Base-by-base conservation (phyloP, 2,113 vertebrate species). In the Sterna hirundo region DNA sequence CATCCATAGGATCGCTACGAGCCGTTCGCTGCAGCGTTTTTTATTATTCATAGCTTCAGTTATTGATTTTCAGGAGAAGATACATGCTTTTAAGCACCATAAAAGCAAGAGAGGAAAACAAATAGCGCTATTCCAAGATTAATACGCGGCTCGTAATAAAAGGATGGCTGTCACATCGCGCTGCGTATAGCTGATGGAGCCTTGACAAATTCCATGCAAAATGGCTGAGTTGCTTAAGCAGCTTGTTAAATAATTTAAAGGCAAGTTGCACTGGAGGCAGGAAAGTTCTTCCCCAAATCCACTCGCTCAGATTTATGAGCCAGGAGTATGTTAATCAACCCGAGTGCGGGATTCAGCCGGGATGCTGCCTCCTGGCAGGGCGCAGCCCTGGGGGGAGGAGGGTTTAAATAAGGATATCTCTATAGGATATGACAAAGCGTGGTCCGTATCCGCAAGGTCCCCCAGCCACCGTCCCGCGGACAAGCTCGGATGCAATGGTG, bases 61-160 rank as follows among this genome's bases (percentile, higher is more conserved):
- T 96, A 97, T 97, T 97, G 97, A 97, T 97, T 97, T 97, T 64
- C 84, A 65, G 90, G 83, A 85, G 93, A 83, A 96, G 95, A 97
- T 86, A 95, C 91, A 90, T 94, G 93, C 95, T 95, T 97, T 97
- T 95, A 97, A 96, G 94, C 91, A 55, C 64, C 91, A 88, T 95
- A 96, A 96, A 96, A 95, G 95, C 95, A 76, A 75, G 75, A 52
- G 89, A 94, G 80, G 94, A 92, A 94, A 96, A 96, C 88, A 97
- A 96, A 97, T 92, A 88, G 93, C 83, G 1, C 80, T 11, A 36
- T 89, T 93, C 85, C 78, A 54, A 94, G 97, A 97, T 96, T 85
- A 96, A 97, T 96, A 94, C 30, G 9, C 74, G 12, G 54, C 51
- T 97, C 54, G 5, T 65, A 93, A 94, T 60, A 88, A 94, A 96